These are phyloP conservation scores for Malthinus flaveolus DNA, from an alignment of 2,888 invertebrate genomes.

Conservation along the genomic window DNA sequence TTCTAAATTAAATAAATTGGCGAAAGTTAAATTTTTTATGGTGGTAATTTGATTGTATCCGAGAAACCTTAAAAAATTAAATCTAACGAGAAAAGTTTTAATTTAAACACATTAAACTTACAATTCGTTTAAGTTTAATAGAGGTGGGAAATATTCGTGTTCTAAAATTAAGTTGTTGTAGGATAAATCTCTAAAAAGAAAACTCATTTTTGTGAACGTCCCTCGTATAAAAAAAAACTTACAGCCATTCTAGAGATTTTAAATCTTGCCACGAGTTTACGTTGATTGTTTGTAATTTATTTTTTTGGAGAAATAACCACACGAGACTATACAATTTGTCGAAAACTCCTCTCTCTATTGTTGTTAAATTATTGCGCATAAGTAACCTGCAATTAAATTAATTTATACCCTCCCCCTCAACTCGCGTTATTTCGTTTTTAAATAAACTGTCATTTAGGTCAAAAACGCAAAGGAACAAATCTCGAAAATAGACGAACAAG, in stretches of 20 bases:
- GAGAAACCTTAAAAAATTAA: slow-evolving; percentile 48
- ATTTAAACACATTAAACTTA: slow-evolving; percentile 46
- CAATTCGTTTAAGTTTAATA: slow-evolving; percentile 57
- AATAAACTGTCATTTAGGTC: too few species aligned
- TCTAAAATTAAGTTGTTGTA: slow-evolving; percentile 56
- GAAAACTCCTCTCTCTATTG: slow-evolving; percentile 52
- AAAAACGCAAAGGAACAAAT: too few species aligned
- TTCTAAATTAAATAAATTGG: slow-evolving; percentile 53
- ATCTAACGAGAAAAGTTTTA: background rate
- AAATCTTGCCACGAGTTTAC: slow-evolving; percentile 53
- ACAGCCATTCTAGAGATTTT: slow-evolving; percentile 52
- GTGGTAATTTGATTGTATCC: slow-evolving; percentile 55
- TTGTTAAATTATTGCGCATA: slow-evolving; percentile 47
- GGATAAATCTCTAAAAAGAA: slow-evolving; percentile 47
- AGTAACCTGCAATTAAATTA: slow-evolving; percentile 43
- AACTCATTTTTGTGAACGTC: background rate
- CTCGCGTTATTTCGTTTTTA: too few species aligned
- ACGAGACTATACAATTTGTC: slow-evolving; percentile 52
- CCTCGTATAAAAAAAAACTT: slow-evolving; percentile 6
- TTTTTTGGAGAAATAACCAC: slow-evolving; percentile 57
- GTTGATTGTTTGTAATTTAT: slow-evolving; percentile 54
- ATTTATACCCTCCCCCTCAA: too few species aligned
- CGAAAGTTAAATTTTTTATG: slow-evolving; percentile 55
- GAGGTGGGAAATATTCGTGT: slow-evolving; percentile 54
- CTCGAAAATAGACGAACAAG: too few species aligned